phyloP scores from a whole-genome alignment of 2,888 invertebrate species.

The Drosophila diplacantha region DNA sequence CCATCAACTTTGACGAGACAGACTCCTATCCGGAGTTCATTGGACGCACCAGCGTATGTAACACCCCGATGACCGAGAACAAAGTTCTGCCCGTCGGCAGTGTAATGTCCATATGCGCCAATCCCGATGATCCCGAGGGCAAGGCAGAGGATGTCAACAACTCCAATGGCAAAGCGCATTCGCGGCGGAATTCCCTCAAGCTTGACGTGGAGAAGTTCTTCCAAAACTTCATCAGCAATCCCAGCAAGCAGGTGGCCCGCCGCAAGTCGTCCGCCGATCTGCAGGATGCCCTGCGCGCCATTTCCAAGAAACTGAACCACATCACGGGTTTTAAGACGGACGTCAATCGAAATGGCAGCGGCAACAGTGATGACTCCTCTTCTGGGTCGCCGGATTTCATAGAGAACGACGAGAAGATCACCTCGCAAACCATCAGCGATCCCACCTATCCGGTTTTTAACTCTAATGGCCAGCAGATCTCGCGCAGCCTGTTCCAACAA shows the following conservation, averaged over 20 bases:
- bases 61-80: constrained; percentile 88
- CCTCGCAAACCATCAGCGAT: constrained; percentile 85
- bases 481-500: constrained; percentile 84
- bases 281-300: constrained; percentile 81
- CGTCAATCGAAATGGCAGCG: constrained; percentile 65
- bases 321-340: constrained; percentile 78
- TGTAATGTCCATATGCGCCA: constrained; percentile 86
- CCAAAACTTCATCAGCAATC: constrained; percentile 74
- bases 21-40: constrained; percentile 81
- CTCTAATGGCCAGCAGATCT: constrained; percentile 85
- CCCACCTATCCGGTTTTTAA: constrained; percentile 88
- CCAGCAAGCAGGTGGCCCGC: constrained; percentile 73
- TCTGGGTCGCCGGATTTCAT: constrained; percentile 64
- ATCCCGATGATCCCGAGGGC: constrained; percentile 78
- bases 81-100: constrained; percentile 86
- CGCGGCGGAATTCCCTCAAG: constrained; percentile 69
- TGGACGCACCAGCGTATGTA: constrained; percentile 86
- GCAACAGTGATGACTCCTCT: constrained; percentile 35
- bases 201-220: constrained; percentile 77
- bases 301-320: constrained; percentile 81
- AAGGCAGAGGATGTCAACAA: constrained; percentile 54
- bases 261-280: constrained; percentile 82
- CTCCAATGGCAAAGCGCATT: constrained; percentile 54
- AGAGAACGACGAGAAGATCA: constrained; percentile 61
- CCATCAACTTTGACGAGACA: constrained; percentile 79